Percentiles rank a stretch among this genome's conserved stretches.
phyloP scores from a whole-genome alignment of 2,113 vertebrate genomes.

The Eira barbara region DNA sequence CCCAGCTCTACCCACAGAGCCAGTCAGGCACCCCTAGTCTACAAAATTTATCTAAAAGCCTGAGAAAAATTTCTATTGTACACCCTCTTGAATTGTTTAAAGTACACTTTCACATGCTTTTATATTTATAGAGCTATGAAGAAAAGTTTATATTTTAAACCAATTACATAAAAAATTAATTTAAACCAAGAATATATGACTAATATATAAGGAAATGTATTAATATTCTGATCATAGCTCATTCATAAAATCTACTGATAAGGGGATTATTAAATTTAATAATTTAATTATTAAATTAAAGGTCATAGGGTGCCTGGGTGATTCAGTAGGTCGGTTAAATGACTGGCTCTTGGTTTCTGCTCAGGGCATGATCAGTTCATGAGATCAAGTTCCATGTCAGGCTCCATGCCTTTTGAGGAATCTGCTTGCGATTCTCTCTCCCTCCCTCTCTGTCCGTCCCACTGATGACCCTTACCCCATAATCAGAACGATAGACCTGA shows the following conservation, averaged over 20 bases:
- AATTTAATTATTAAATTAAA: too few species aligned
- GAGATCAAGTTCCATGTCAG: too few species aligned
- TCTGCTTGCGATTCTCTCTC: too few species aligned
- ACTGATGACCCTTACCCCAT: too few species aligned
- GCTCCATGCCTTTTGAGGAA: too few species aligned
- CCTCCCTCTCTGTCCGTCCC: too few species aligned
- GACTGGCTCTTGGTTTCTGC: too few species aligned
- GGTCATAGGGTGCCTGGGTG: neutral
- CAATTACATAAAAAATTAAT: neutral
- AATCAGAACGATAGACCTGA: too few species aligned
- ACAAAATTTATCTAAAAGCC: neutral
- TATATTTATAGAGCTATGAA: neutral
- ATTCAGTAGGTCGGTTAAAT: too few species aligned
- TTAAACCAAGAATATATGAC: neutral
- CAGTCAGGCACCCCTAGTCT: neutral
- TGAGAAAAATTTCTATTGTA: neutral
- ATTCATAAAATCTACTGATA: neutral
- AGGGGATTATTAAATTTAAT: neutral
- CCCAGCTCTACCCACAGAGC: neutral
- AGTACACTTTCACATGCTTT: neutral
- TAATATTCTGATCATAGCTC: neutral
- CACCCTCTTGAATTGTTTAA: neutral
- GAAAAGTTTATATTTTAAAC: neutral
- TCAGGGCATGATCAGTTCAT: too few species aligned
- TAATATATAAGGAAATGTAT: neutral